These are phyloP conservation scores for Pristiophorus japonicus DNA, from an alignment of 2,113 vertebrate species.

Conservation along the genomic window DNA sequence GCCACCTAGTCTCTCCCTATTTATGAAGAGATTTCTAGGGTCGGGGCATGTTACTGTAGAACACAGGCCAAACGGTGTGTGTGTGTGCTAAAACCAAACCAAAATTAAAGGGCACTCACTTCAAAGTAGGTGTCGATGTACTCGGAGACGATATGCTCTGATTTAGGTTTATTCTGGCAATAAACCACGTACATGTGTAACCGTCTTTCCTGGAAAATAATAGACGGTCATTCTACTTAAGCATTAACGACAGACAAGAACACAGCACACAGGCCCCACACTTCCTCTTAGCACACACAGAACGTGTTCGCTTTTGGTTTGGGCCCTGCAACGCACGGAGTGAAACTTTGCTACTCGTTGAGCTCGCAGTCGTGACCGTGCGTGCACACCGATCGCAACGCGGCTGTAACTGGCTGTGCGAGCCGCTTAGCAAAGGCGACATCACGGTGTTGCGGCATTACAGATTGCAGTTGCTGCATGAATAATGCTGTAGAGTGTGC, in stretches of 20 bases:
- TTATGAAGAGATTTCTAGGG: constrained; percentile 1
- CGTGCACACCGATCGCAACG: not conserved
- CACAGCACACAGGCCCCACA: not conserved
- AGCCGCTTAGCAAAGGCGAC: not conserved
- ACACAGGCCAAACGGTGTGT: not conserved
- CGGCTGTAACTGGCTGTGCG: not conserved
- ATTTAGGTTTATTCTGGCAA: constrained; percentile 92
- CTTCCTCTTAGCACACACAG: not conserved
- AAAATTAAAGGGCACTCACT: constrained; percentile 56
- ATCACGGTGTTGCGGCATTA: not conserved
- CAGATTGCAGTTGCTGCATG: not conserved
- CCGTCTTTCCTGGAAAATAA: constrained; percentile 69
- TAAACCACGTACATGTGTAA: constrained; percentile 91
- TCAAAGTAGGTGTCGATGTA: constrained; percentile 89
- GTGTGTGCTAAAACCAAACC: not conserved
- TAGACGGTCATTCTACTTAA: not conserved
- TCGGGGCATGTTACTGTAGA: too few relatives aligned
- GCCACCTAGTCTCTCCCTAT: not conserved
- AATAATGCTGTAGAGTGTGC: not conserved
- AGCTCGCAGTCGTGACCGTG: not conserved
- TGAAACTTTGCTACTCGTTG: not conserved
- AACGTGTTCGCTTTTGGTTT: not conserved
- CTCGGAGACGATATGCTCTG: constrained; percentile 83
- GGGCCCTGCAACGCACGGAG: not conserved
- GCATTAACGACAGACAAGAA: not conserved